phyloP scores from a whole-genome alignment of 2,888 invertebrate genomes.

The Chydorus sphaericus region DNA sequence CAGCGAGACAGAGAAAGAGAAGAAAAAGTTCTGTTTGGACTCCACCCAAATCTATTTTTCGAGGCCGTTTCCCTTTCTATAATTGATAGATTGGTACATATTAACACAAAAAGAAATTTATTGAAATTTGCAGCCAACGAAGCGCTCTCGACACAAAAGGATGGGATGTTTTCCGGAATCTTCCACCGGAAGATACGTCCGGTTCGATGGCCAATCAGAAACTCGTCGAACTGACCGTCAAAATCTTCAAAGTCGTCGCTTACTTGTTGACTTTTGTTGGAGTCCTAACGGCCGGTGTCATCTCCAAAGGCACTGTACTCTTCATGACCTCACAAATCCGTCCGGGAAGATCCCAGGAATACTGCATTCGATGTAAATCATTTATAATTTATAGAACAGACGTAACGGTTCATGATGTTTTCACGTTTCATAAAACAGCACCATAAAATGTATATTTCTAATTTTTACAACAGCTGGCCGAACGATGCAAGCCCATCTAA shows the following conservation, averaged over 20 bases:
- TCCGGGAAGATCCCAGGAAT: conserved; percentile 37
- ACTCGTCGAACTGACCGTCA: conserved; percentile 45
- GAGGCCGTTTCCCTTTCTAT: no score
- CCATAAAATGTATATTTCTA: not conserved
- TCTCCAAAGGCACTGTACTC: conserved; percentile 56
- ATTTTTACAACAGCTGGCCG: not conserved
- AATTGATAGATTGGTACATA: no score
- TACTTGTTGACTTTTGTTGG: conserved; percentile 49
- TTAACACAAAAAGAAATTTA: no score
- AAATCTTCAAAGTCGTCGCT: conserved; percentile 48
- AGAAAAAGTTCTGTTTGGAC: no score
- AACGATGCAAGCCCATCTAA: conserved; percentile 31
- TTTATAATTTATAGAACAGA: not conserved
- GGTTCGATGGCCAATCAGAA: conserved; percentile 46
- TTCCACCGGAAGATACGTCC: conserved; percentile 47
- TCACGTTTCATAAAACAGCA: conserved; percentile 23
- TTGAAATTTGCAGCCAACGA: conserved; percentile 34
- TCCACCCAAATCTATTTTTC: no score
- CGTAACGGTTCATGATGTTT: not conserved
- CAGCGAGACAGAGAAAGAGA: no score
- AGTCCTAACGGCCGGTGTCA: conserved; percentile 48
- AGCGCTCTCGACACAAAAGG: conserved; percentile 35
- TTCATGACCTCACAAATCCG: conserved; percentile 57
- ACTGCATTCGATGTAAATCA: conserved; percentile 41
- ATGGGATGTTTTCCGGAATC: conserved; percentile 68